phyloP scores from a whole-genome alignment of 37 sponge, comb jelly and placozoan genomes.

The Axinella damicornis region DNA sequence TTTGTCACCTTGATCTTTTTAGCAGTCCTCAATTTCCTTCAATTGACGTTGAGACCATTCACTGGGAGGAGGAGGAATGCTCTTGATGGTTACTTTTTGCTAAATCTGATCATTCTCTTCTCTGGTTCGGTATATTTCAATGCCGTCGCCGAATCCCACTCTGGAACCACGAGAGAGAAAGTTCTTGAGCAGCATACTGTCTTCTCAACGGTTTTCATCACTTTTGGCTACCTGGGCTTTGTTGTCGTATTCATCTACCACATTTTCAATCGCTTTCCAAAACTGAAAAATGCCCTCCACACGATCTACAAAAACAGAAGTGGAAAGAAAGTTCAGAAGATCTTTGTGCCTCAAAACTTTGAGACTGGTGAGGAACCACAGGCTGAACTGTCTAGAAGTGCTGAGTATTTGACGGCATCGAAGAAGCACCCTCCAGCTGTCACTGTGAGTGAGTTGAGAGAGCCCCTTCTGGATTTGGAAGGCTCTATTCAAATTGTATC shows the following conservation, averaged over 20 bases:
- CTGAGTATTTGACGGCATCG: too few species aligned
- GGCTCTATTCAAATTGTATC: too few species aligned
- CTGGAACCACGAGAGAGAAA: too few species aligned
- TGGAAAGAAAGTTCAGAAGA: too few species aligned
- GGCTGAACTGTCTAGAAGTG: too few species aligned
- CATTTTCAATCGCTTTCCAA: conserved; percentile 9
- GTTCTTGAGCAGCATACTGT: too few species aligned
- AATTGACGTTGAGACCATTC: conserved; percentile 3
- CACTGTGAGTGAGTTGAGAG: not conserved
- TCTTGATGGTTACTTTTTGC: conserved; percentile 17
- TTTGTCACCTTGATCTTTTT: not conserved
- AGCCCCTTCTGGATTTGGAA: not conserved
- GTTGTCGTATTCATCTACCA: conserved; percentile 4
- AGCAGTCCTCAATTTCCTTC: not conserved
- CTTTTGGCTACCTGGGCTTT: not conserved
- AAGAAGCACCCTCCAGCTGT: not conserved
- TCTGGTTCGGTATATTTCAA: not conserved
- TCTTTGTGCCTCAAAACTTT: too few species aligned
- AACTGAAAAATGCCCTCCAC: too few species aligned
- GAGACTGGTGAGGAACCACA: too few species aligned
- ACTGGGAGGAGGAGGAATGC: not conserved
- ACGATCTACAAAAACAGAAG: too few species aligned
- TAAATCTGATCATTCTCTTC: conserved; percentile 17
- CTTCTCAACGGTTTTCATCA: too few species aligned
- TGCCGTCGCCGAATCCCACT: not conserved